These are phyloP conservation scores for Oreochromis tanganicae DNA, from an alignment of 2,113 vertebrate species.

Conservation along the genomic window DNA sequence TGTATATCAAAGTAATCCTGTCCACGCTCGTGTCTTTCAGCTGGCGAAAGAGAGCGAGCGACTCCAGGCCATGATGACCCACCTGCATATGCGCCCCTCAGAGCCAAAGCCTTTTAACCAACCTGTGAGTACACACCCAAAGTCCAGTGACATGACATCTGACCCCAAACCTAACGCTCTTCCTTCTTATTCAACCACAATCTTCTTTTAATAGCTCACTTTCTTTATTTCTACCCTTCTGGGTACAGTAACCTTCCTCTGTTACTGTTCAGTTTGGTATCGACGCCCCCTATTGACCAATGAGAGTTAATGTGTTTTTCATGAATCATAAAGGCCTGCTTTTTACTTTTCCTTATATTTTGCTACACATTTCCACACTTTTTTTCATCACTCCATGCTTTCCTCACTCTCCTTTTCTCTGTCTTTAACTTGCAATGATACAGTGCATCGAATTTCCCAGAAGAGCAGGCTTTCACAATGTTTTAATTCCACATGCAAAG, in stretches of 20 bases:
- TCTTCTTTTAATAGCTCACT: not conserved
- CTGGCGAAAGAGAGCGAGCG: constrained; percentile 97
- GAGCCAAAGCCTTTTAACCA: constrained; percentile 99
- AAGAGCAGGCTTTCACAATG: not conserved
- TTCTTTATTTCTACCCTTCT: not conserved
- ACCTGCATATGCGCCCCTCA: constrained; percentile 97
- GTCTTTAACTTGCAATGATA: not conserved
- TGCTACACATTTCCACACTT: not conserved
- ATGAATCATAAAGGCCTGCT: not conserved
- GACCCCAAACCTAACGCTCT: not conserved
- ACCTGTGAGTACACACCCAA: constrained; percentile 74
- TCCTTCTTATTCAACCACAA: not conserved
- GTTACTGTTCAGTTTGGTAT: constrained; percentile 27
- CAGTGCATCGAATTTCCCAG: not conserved
- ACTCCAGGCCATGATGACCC: constrained; percentile 98
- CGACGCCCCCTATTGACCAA: constrained; percentile 67
- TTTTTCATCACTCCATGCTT: not conserved
- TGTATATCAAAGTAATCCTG: not conserved
- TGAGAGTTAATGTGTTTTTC: constrained; percentile 14
- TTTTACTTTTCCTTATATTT: not conserved
- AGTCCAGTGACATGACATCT: not conserved
- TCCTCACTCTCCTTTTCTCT: not conserved
- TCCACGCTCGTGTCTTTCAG: constrained; percentile 62
- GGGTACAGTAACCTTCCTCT: not conserved
- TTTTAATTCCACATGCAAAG: not conserved